Percentiles rank a stretch among this genome's conserved stretches.
phyloP scores from a whole-genome alignment of 2,113 vertebrate genomes.

The pig (Sus scrofa) region T2T-Sscrofa CM000826.6:17181501-17182000 shows the following conservation, averaged over 20 bases:
- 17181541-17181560: not conserved
- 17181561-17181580: constrained; percentile 1
- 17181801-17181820: not conserved
- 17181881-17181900: constrained; percentile 70
- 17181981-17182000: constrained; percentile 80
- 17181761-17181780: not conserved
- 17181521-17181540: not conserved
- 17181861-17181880: constrained; percentile 52
- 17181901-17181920: constrained; percentile 76
- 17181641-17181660: not conserved
- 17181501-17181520: not conserved
- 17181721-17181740: not conserved
- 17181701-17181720: not conserved
- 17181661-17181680: not conserved
- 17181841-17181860: constrained; percentile 28
- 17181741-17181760: not conserved
- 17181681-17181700: not conserved
- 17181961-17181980: constrained; percentile 60
- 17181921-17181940: constrained; percentile 39
- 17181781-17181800: not conserved
- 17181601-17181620: not conserved
- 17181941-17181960: constrained; percentile 56
- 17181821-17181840: constrained; percentile 1
- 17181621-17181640: constrained; percentile 20
- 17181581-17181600: not conserved